Conservation (phyloP, 1,140 invertebrate species). For the Pachyrhynchus sulphureomaculatus region DNA sequence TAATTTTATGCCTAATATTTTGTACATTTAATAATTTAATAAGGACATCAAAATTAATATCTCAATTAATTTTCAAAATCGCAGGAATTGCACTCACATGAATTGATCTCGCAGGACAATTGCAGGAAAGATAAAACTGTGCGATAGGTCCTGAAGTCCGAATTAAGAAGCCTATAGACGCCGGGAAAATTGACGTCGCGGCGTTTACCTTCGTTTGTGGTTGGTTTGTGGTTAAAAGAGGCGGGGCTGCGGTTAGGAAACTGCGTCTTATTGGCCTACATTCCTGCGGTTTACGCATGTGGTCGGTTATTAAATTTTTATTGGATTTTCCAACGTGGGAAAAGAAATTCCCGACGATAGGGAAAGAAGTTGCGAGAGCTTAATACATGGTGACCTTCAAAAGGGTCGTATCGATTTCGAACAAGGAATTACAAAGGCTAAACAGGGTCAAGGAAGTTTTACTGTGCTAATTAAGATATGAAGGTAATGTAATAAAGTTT, state of each 20-base stretch:
- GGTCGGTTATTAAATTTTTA: constrained; percentile 53
- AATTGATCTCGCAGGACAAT: too few relatives aligned
- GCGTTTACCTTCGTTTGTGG: constrained; percentile 53
- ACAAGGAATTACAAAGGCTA: too few relatives aligned
- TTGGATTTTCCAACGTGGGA: constrained; percentile 37
- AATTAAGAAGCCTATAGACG: constrained; percentile 46
- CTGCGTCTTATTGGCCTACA: constrained; percentile 48
- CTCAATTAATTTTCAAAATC: too few relatives aligned
- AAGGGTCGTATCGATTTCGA: too few relatives aligned
- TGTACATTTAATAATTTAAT: too few relatives aligned
- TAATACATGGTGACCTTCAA: too few relatives aligned
- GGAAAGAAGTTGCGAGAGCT: not conserved
- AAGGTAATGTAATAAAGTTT: too few relatives aligned
- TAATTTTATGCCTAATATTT: too few relatives aligned
- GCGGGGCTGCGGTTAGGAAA: constrained; percentile 51
- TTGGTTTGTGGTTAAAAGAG: constrained; percentile 56
- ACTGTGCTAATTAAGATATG: too few relatives aligned
- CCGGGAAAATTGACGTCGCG: constrained; percentile 45
- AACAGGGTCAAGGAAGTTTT: too few relatives aligned
- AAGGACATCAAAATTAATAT: too few relatives aligned
- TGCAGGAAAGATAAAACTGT: constrained; percentile 18
- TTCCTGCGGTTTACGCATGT: constrained; percentile 54
- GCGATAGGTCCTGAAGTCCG: constrained; percentile 26
- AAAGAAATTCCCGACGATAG: not conserved
- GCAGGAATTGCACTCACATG: too few relatives aligned